Conservation (phyloP, 2,888 invertebrate species). For the Platycnemis pennipes region DNA sequence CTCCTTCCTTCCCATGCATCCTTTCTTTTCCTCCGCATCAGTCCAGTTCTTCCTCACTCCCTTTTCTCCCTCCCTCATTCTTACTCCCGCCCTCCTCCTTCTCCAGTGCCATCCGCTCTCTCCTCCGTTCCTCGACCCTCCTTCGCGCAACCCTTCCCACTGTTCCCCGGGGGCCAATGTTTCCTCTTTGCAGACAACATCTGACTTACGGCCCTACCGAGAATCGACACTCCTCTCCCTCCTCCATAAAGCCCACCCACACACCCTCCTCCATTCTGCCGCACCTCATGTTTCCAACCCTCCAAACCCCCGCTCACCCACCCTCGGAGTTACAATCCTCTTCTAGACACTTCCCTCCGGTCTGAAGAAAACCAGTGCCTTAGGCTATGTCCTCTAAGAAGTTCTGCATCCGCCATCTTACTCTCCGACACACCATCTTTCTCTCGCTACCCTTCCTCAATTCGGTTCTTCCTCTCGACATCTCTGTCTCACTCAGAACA, state of each 20-base stretch:
- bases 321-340: too few relatives aligned
- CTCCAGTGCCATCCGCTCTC: not conserved
- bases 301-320: too few relatives aligned
- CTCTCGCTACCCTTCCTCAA: not conserved
- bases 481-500: not conserved
- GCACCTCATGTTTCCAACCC: not conserved
- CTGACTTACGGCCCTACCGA: conserved; percentile 58
- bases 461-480: not conserved
- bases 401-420: not conserved
- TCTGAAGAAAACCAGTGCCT: not conserved
- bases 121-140: not conserved
- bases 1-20: not conserved
- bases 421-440: not conserved
- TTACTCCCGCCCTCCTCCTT: not conserved
- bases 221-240: conserved; percentile 43
- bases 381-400: not conserved
- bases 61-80: not conserved
- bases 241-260: not conserved
- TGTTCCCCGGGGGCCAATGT: conserved; percentile 33
- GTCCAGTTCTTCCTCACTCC: not conserved
- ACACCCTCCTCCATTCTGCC: not conserved
- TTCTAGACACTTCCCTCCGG: too few relatives aligned
- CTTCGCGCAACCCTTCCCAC: not conserved
- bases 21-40: not conserved
- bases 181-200: conserved; percentile 34